Percentiles rank a stretch among this genome's conserved stretches.
phyloP scores from a whole-genome alignment of 2,797 vertebrate genomes.

The Aviceda cuculoides region DNA sequence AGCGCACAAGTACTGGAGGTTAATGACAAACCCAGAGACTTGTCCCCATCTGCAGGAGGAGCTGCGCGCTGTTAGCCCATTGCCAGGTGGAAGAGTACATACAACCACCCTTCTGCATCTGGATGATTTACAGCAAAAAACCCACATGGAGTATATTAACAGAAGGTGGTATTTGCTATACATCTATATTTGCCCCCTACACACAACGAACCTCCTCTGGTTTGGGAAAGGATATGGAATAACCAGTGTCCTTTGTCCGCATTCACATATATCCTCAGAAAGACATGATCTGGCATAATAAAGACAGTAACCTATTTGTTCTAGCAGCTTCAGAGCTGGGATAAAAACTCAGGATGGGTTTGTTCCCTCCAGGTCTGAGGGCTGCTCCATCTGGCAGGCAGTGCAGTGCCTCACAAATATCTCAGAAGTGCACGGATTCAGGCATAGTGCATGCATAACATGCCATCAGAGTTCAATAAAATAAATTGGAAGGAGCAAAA shows the following conservation, averaged over 20 bases:
- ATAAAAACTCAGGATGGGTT: background rate
- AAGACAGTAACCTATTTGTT: background rate
- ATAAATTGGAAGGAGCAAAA: constrained; percentile 37
- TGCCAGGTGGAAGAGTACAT: background rate
- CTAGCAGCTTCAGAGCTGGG: background rate
- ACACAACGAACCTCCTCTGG: background rate
- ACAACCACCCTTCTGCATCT: background rate
- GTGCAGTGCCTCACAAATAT: background rate
- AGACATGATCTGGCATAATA: background rate
- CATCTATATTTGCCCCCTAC: background rate
- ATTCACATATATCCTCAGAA: background rate
- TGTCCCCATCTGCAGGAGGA: background rate
- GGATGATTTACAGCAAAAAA: background rate
- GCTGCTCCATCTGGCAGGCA: background rate
- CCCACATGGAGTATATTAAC: background rate
- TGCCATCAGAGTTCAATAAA: background rate
- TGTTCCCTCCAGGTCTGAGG: background rate
- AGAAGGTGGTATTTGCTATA: background rate
- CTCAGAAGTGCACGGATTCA: background rate
- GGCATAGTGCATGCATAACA: background rate
- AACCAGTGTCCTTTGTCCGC: background rate
- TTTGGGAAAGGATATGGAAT: background rate
- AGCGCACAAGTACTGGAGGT: background rate
- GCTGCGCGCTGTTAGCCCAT: background rate
- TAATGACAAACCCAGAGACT: background rate